Evolutionary conservation across 35 echinoderm and acorn worm genomes (phyloP).

Genomic region (Ophioderma brevispina): DNA sequence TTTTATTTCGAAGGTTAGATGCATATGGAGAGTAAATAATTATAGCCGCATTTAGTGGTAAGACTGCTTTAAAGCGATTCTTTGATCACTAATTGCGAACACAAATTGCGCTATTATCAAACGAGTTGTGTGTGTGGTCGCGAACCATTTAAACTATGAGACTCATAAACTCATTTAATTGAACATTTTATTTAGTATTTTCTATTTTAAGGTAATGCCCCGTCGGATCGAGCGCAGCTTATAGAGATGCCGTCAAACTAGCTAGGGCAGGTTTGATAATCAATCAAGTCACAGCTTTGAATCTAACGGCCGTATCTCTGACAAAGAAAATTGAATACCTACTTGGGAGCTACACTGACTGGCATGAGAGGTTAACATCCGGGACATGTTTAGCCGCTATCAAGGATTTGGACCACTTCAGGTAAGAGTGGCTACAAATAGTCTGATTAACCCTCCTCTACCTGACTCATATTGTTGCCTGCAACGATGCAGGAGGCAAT

Average conservation of each 20-base stretch:
- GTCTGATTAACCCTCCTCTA: too few species aligned
- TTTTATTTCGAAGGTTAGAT: too few species aligned
- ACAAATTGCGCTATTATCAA: too few species aligned
- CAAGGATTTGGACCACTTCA: slow-evolving; percentile 83
- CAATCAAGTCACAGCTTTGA: slow-evolving; percentile 69
- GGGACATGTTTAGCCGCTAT: slow-evolving; percentile 93
- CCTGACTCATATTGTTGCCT: too few species aligned
- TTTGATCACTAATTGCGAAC: too few species aligned
- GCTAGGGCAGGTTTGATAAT: slow-evolving; percentile 66
- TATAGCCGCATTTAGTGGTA: too few species aligned
- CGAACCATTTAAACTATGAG: too few species aligned
- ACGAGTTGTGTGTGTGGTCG: too few species aligned
- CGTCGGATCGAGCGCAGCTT: slow-evolving; percentile 69
- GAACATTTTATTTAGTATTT: not conserved
- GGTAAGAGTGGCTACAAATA: too few species aligned
- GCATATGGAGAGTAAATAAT: too few species aligned
- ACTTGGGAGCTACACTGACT: slow-evolving; percentile 83
- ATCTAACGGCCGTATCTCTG: slow-evolving; percentile 72
- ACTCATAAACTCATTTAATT: not conserved
- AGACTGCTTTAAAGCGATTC: too few species aligned
- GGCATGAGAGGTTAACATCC: slow-evolving; percentile 76
- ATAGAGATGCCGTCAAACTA: slow-evolving; percentile 92
- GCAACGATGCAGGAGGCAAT: too few species aligned
- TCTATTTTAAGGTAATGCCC: slow-evolving; percentile 64
- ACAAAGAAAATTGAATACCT: slow-evolving; percentile 71